Conservation (phyloP, 2,113 vertebrate species). For the Apaloderma vittatum region DNA sequence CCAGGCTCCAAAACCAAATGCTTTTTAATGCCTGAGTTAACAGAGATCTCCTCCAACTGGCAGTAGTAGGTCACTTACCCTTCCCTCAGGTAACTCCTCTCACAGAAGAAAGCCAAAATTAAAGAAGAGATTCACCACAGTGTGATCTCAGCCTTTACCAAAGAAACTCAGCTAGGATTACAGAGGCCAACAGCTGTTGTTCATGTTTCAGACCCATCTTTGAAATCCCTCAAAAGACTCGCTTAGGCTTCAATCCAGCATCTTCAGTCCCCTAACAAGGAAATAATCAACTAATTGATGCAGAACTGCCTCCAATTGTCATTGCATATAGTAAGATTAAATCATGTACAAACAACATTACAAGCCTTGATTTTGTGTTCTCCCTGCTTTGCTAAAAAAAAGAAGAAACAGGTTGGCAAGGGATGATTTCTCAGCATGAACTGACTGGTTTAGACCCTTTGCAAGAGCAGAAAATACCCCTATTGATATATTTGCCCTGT, state of each 20-base stretch:
- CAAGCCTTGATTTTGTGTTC: neutral
- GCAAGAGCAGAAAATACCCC: neutral
- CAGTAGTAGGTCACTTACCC: neutral
- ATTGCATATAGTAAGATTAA: neutral
- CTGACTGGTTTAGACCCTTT: neutral
- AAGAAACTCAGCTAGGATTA: neutral
- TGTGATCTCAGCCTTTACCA: neutral
- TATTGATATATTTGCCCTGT: neutral
- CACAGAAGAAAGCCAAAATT: neutral
- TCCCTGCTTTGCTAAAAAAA: neutral
- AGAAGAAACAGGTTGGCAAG: neutral
- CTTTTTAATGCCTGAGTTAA: neutral
- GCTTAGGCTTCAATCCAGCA: neutral
- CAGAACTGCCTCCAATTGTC: neutral
- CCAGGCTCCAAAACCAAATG: neutral
- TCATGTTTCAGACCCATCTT: neutral
- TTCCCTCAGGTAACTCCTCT: neutral
- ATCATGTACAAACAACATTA: neutral
- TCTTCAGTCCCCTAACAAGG: neutral
- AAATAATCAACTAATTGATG: constrained; percentile 5
- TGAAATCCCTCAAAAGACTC: neutral
- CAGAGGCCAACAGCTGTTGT: neutral
- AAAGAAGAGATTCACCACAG: neutral
- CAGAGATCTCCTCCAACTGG: neutral
- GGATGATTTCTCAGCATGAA: neutral